Evolutionary conservation across 2,113 vertebrate species (phyloP).

Genomic region (Struthidea cinerea): DNA sequence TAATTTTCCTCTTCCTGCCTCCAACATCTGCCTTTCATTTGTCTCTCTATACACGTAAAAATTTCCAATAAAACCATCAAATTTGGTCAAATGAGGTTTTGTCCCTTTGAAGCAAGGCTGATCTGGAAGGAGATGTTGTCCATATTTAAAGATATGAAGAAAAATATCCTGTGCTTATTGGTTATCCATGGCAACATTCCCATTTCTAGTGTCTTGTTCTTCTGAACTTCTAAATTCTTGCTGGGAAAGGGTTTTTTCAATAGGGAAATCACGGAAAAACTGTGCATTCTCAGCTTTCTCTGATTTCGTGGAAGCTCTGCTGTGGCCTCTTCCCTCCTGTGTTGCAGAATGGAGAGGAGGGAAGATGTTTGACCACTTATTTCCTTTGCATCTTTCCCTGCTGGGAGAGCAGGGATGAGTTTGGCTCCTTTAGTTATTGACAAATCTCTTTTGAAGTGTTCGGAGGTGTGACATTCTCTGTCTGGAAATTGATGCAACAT

Average conservation of each 20-base stretch:
- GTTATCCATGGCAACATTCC: fast-evolving
- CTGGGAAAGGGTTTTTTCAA: neutral
- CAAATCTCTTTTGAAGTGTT: neutral
- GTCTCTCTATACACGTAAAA: fast-evolving
- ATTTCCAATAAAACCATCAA: neutral
- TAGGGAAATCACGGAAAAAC: fast-evolving
- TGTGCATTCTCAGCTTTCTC: neutral
- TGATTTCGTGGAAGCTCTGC: neutral
- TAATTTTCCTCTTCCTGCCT: neutral
- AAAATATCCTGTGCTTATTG: neutral
- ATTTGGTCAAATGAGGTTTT: neutral
- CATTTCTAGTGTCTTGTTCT: neutral
- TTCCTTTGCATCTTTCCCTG: neutral
- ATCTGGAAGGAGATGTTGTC: neutral
- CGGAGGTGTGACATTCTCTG: neutral
- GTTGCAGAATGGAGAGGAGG: neutral
- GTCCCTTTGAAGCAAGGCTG: neutral
- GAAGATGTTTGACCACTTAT: neutral
- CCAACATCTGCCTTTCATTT: neutral
- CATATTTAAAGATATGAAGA: neutral
- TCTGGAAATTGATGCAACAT: neutral
- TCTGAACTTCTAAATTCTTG: neutral
- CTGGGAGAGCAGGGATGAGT: neutral
- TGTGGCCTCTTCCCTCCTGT: neutral
- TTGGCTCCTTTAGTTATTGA: neutral